Percentiles rank a stretch among this genome's conserved stretches.
Evolutionary conservation across 2,888 invertebrate genomes (phyloP).

Genomic region (Acanthosepion esculentum): DNA sequence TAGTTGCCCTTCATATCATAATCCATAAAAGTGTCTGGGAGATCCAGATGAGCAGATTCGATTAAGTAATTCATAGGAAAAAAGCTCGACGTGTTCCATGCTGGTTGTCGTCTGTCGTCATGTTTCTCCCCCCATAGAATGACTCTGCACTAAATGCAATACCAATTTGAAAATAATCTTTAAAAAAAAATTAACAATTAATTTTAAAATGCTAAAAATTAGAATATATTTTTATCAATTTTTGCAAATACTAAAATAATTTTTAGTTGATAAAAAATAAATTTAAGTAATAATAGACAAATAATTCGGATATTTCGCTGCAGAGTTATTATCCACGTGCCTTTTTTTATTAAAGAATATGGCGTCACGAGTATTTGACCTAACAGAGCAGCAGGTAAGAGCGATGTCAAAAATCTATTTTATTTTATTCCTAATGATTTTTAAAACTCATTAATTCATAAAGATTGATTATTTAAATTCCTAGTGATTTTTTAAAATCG

Average conservation of each 20-base stretch:
- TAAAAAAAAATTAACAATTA: not conserved
- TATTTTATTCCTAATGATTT: not conserved
- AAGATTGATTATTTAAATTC: not conserved
- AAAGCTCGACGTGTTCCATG: not conserved
- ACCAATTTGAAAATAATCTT: not conserved
- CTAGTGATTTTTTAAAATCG: not conserved
- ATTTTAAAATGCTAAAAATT: not conserved
- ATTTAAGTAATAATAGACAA: not conserved
- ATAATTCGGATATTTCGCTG: not conserved
- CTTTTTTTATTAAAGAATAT: not conserved
- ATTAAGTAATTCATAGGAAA: not conserved
- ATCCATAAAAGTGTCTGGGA: slow-evolving; percentile 14
- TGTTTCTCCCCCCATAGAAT: not conserved
- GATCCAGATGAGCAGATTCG: not conserved
- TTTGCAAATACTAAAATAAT: not conserved
- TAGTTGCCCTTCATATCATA: slow-evolving; percentile 52
- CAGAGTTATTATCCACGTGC: not conserved
- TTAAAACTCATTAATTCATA: not conserved
- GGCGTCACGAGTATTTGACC: not conserved
- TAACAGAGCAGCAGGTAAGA: not conserved
- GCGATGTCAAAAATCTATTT: not conserved
- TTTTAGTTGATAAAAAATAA: not conserved
- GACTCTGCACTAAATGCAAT: not conserved
- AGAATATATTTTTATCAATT: not conserved
- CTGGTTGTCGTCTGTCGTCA: not conserved